Base-by-base conservation (phyloP, 2,888 invertebrate genomes). In the Trissonchulus latispiculum region DNA sequence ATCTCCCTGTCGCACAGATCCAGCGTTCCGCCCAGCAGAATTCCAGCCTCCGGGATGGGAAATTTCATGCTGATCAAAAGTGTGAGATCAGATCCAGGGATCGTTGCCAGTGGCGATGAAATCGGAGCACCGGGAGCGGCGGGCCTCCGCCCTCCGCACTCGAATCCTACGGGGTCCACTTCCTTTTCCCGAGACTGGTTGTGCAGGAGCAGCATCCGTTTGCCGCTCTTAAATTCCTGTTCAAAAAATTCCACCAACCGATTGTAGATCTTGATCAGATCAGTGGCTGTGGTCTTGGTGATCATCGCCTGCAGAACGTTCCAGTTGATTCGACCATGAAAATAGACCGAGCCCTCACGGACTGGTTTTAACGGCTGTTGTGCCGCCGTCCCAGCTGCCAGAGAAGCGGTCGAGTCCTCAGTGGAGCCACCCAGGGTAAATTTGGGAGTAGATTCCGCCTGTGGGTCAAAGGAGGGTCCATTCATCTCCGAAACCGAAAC, bases 181-280 rank as follows among this genome's bases (percentile, higher is more conserved):
- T n/a, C n/a, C 18, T 33, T 33, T 32, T 68, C 69, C 36, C 36
- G 29, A 28, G 2, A 33, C 3, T 32, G 68, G 68, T 8, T 33
- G 32, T 33, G n/a, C 2, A 61, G 28, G 2, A 71, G 15, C 68
- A 73, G 71, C 29, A 59, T 28, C 31, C 31, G 29, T 3, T 64
- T 88, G 83, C 94, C 93, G 78, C 93, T 94, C 83, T 94, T 93
- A 83, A 96, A 94, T 86, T 97, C 96, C 84, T 95, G 95, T 76
- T 92, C 91, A 86, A 99, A 96, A 87, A 99, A 99, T 85, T 96
- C 95, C 80, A 95, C 94, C 48, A 99, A 87, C 82, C 96, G 96
- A 77, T 91, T 90, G 83, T 91, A 93, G 91, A 99, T 96, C 86
- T 96, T 97, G 70, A 95, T 86, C 75, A 99, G 87, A 86, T 99